phyloP scores from a whole-genome alignment of 1,140 invertebrate genomes.

The Drosophila santomea region DNA sequence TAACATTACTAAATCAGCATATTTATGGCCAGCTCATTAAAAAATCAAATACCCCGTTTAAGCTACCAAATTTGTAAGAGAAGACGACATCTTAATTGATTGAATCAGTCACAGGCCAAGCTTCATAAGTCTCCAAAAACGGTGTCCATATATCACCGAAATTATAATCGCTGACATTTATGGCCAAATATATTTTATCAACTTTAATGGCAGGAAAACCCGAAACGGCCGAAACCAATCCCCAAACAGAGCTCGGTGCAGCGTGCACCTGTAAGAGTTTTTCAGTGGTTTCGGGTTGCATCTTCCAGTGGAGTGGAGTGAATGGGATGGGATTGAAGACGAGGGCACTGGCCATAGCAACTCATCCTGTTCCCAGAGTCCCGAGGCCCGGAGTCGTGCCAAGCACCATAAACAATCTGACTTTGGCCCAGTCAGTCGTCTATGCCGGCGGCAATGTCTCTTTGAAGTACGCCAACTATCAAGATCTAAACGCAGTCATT shows the following conservation, averaged over 20 bases:
- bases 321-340: background rate
- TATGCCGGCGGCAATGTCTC: conserved; percentile 69
- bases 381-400: conserved; percentile 33
- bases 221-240: conserved; percentile 5
- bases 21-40: background rate
- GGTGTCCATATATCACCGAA: conserved; percentile 8
- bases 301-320: background rate
- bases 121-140: conserved; percentile 15
- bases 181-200: conserved; percentile 18
- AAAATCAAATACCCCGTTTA: background rate
- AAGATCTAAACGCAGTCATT: conserved; percentile 83
- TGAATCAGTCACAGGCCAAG: conserved; percentile 1
- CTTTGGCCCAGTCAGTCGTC: conserved; percentile 45
- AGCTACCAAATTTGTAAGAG: background rate
- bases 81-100: background rate
- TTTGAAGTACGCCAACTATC: conserved; percentile 81
- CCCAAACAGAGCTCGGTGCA: conserved; percentile 7
- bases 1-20: too few species aligned
- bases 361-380: conserved; percentile 30
- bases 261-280: conserved; percentile 39
- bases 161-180: conserved; percentile 30
- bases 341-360: background rate
- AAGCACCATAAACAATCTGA: conserved; percentile 62
- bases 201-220: conserved; percentile 29
- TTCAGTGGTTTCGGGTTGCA: conserved; percentile 21